A percentile compares a stretch with the other conserved stretches of the same genome.
Conservation (phyloP, 2,113 vertebrate genomes). For the Daboia siamensis region DNA sequence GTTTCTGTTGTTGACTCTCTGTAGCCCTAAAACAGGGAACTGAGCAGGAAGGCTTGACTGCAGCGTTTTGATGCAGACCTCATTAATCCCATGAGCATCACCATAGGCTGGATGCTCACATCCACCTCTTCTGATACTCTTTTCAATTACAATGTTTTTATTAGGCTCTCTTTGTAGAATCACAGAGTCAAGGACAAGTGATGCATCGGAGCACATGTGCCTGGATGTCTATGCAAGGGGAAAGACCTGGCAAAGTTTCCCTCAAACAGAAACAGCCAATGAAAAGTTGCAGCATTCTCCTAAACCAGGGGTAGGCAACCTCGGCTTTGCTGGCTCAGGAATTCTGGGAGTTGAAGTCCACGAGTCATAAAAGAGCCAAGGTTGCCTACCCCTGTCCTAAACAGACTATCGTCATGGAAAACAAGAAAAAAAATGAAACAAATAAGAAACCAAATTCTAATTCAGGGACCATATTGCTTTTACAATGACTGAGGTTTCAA, state of each 20-base stretch:
- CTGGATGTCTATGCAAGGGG: background rate
- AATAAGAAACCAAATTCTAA: slow-evolving; percentile 1
- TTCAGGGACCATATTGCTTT: background rate
- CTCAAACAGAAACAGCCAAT: background rate
- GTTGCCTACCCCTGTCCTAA: background rate
- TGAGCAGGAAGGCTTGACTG: too few relatives aligned
- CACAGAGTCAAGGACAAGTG: background rate
- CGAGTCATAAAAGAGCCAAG: too few relatives aligned
- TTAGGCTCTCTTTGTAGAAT: background rate
- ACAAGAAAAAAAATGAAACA: background rate
- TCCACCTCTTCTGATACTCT: background rate
- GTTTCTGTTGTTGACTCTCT: background rate
- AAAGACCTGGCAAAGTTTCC: background rate
- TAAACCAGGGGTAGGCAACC: background rate
- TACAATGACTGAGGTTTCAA: background rate
- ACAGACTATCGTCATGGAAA: background rate
- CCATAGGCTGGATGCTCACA: background rate
- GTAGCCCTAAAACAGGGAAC: background rate
- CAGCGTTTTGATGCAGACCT: background rate
- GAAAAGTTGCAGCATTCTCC: background rate
- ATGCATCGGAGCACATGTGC: background rate
- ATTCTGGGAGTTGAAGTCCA: too few relatives aligned
- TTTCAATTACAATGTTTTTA: background rate
- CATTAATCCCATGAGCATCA: background rate
- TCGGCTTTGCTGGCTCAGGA: too few relatives aligned